Evolutionary conservation across 2,797 vertebrate species (phyloP), one percentile per base, ranked within the genome.

Genomic region (Tiaroga cobitis): DNA sequence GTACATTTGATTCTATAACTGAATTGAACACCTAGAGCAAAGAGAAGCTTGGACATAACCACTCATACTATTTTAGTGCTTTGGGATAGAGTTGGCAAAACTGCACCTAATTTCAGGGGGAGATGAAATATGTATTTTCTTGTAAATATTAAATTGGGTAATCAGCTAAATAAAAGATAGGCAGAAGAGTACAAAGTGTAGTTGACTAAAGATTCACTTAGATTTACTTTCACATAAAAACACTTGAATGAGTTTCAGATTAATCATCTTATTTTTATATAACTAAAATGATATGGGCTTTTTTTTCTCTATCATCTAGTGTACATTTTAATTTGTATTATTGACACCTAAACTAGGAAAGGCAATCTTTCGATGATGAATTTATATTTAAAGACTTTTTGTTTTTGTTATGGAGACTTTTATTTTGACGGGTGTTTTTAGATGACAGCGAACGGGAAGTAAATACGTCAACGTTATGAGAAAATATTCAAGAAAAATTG

Each of bases 341-440:
- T 24, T 56, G 73, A 24, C 49, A 56, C 19, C 51, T 37, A 6
- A 24, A 56, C 11, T 41, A 39, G 34, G 24, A 61, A 61, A 26
- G 21, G 4, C 3, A 39, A 34, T 24, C 1, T 59, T 56, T 10
- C 8, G 4, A 5, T 18, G 34, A 77, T 2, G 15, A 77, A 39
- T 37, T 34, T 24, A 21, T 37, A 39, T 21, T 18, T 72, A 46
- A 46, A 43, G 1, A 43, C 11, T 41, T 41, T 72, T 18, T 69
- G 8, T 39, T 24, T 24, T 68, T 73, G 7, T 41, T 2, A 68
- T 4, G 16, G 8, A 29, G 76, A 85, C 83, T 29, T 85, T 80
- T 80, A 80, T 85, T 85, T 85, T 85, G 76, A 65, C 76, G 29
- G 3, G 16, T 63, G 8, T 8, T 72, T 80, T 37, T 46, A 37